Evolutionary conservation across 2,888 invertebrate species (phyloP).

Genomic region (Ommatoiulus sabulosus): DNA sequence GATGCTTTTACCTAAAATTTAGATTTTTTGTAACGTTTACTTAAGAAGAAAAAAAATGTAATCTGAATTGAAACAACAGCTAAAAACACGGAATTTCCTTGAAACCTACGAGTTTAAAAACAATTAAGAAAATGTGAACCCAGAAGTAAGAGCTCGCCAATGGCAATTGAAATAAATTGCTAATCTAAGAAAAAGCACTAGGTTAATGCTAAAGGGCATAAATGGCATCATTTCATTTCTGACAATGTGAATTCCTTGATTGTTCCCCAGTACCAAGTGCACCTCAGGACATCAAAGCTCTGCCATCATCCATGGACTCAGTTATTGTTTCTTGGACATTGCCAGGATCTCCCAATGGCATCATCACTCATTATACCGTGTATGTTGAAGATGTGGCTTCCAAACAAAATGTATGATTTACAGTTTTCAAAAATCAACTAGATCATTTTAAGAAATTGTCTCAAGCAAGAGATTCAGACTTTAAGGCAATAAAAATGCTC

Average conservation of each 20-base stretch:
- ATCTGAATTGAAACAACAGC: too few species aligned
- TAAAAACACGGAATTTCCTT: too few species aligned
- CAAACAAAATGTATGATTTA: constrained; percentile 34
- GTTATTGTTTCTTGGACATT: constrained; percentile 51
- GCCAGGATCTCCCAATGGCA: constrained; percentile 52
- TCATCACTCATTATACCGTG: constrained; percentile 56
- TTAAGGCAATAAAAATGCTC: background rate
- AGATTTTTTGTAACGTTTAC: too few species aligned
- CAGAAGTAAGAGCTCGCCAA: too few species aligned
- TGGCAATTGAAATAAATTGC: background rate
- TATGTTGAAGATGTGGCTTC: constrained; percentile 53
- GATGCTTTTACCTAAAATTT: too few species aligned
- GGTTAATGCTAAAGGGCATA: background rate
- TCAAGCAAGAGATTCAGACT: background rate
- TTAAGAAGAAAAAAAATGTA: too few species aligned
- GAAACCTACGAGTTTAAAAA: too few species aligned
- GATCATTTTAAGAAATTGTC: background rate
- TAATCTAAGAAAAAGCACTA: too few species aligned
- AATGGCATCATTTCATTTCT: background rate
- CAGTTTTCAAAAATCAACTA: constrained; percentile 13
- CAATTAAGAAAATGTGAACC: too few species aligned
- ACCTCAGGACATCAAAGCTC: constrained; percentile 53
- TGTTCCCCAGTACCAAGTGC: constrained; percentile 51
- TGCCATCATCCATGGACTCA: constrained; percentile 51
- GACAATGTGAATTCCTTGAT: background rate